Conservation (phyloP, 2,888 invertebrate genomes). For the Caenorhabditis sp. region DNA sequence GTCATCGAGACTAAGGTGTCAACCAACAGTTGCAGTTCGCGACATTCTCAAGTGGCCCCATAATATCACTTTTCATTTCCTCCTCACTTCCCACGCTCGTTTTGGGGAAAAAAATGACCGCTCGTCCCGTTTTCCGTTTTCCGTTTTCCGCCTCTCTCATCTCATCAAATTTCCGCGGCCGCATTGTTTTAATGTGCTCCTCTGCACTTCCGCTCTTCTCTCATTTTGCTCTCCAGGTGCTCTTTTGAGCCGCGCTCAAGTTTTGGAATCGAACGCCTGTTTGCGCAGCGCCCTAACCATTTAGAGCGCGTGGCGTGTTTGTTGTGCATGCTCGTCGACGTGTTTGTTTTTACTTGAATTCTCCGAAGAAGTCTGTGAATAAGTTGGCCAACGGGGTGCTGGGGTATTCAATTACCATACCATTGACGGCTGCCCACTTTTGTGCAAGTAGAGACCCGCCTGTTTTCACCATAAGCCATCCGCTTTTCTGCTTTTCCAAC, state of each 20-base stretch:
- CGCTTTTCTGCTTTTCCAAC: no score
- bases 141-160: background rate
- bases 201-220: no score
- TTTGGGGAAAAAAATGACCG: conserved; percentile 14
- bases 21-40: conserved; percentile 19
- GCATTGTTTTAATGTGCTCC: conserved; percentile 25
- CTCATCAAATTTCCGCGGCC: no score
- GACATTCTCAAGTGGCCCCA: conserved; percentile 14
- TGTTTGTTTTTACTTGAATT: conserved; percentile 47
- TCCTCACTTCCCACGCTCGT: no score
- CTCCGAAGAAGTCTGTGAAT: conserved; percentile 17
- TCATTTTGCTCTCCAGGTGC: no score
- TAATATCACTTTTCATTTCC: conserved; percentile 41
- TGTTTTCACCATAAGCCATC: no score
- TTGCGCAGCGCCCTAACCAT: conserved; percentile 38
- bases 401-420: conserved; percentile 50
- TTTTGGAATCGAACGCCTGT: conserved; percentile 1
- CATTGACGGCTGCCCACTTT: conserved; percentile 27
- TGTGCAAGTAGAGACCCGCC: no score
- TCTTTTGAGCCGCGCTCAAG: conserved; percentile 20
- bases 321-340: conserved; percentile 46
- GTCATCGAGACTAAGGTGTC: conserved; percentile 16
- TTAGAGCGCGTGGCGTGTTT: conserved; percentile 41
- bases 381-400: conserved; percentile 12
- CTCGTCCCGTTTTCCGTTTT: conserved; percentile 10